Percentiles rank a stretch among this genome's conserved stretches.
Conservation (phyloP, 2,888 invertebrate species). For the Leucophenga montana region DNA sequence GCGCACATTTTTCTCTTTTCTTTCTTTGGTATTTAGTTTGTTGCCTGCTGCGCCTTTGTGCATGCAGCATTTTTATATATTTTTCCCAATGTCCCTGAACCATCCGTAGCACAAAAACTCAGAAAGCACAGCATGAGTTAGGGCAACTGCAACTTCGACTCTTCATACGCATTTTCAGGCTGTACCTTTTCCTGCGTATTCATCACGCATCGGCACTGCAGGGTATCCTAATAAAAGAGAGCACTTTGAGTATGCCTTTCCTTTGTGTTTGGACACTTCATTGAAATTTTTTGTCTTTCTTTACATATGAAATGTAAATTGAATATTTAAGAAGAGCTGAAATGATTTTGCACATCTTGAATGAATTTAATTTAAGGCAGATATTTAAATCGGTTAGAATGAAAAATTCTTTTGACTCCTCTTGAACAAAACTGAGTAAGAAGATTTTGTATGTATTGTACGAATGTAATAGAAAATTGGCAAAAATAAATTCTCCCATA, state of each 20-base stretch:
- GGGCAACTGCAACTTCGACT: background rate
- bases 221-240: conserved; percentile 8
- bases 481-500: too few species aligned
- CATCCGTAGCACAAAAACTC: background rate
- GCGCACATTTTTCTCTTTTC: background rate
- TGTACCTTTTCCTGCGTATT: background rate
- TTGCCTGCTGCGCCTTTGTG: conserved; percentile 31
- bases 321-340: too few species aligned
- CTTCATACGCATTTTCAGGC: too few species aligned
- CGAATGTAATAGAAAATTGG: too few species aligned
- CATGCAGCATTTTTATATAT: background rate
- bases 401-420: too few species aligned
- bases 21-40: conserved; percentile 48
- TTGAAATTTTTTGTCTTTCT: background rate
- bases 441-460: too few species aligned
- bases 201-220: background rate
- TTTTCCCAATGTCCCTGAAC: background rate
- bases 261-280: too few species aligned
- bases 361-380: too few species aligned
- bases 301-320: background rate
- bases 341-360: too few species aligned
- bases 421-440: too few species aligned
- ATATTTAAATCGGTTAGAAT: too few species aligned
- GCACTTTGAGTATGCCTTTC: too few species aligned
- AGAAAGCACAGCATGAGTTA: conserved; percentile 5